phyloP scores from a whole-genome alignment of 2,797 vertebrate species.

The Luscinia luscinia region DNA sequence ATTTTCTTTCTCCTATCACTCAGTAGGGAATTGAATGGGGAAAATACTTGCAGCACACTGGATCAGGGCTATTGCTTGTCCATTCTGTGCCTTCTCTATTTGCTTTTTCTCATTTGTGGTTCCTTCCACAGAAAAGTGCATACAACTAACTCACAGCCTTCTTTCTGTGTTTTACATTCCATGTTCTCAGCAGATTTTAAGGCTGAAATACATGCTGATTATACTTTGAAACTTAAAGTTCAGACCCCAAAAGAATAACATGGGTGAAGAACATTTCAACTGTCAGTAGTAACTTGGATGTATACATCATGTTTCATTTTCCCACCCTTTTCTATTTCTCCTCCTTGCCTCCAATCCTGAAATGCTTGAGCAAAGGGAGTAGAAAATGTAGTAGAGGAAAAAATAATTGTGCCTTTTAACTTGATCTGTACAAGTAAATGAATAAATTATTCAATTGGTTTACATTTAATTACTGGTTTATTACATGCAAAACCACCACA shows the following conservation, averaged over 20 bases:
- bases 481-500: background rate
- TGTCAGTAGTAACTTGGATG: background rate
- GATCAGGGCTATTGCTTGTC: background rate
- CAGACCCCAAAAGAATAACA: background rate
- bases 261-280: background rate
- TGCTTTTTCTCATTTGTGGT: background rate
- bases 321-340: background rate
- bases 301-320: background rate
- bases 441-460: background rate
- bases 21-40: background rate
- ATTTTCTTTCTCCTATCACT: rapidly evolving
- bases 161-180: background rate
- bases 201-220: background rate
- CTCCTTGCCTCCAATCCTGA: background rate
- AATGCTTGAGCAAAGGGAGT: background rate
- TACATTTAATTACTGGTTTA: background rate
- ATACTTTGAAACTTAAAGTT: background rate
- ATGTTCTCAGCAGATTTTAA: background rate
- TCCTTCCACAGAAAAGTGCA: background rate
- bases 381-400: background rate
- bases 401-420: background rate
- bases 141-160: background rate
- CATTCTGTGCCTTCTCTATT: background rate
- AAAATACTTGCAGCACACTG: background rate
- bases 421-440: background rate